phyloP scores from a whole-genome alignment of 2,113 vertebrate species.

The Oncorhynchus nerka region DNA sequence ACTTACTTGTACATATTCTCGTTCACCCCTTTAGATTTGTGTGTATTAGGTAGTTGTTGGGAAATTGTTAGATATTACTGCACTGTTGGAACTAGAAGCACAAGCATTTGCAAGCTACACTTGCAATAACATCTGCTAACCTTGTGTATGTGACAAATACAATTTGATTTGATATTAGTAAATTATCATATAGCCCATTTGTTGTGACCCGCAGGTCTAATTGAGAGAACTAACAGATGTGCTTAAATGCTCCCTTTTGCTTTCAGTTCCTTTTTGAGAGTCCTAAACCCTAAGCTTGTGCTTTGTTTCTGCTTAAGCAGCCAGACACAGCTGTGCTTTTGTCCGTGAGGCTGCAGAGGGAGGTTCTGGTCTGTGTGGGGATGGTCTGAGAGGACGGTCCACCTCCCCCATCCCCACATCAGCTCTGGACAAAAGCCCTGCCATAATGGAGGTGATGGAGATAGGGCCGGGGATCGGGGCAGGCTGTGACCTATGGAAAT shows the following conservation, averaged over 20 bases:
- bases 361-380: not conserved
- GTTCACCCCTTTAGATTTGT: too few species aligned
- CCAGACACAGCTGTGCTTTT: not conserved
- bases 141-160: too few species aligned
- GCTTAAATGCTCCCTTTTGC: not conserved
- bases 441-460: conserved; percentile 41
- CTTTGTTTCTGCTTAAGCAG: not conserved
- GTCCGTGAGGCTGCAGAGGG: conserved; percentile 4
- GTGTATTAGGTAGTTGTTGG: too few species aligned
- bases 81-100: too few species aligned
- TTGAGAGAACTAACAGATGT: not conserved
- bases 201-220: not conserved
- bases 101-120: too few species aligned
- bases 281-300: not conserved
- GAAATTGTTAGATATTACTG: too few species aligned
- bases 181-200: not conserved
- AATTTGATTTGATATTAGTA: not conserved
- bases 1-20: too few species aligned
- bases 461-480: not conserved
- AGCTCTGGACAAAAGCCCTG: conserved; percentile 61
- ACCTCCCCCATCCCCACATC: conserved; percentile 57
- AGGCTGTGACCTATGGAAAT: conserved; percentile 72
- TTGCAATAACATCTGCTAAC: too few species aligned
- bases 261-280: not conserved
- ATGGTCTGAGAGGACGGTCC: not conserved